Evolutionary conservation across 2,888 invertebrate species (phyloP).

Genomic region (Rhagophthalmus giganteus): DNA sequence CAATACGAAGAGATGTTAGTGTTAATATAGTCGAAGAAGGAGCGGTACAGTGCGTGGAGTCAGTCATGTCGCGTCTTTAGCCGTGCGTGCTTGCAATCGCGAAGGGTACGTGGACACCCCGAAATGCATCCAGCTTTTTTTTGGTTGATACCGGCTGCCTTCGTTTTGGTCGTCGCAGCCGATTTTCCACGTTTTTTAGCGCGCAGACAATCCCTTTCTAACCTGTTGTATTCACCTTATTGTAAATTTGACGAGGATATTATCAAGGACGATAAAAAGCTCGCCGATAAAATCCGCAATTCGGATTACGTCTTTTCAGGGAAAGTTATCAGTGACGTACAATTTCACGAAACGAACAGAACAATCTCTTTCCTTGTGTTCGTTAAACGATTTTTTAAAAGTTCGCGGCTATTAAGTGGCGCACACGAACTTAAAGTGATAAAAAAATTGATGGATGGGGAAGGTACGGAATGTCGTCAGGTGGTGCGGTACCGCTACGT

Average conservation of each 20-base stretch:
- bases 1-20: slow-evolving; percentile 49
- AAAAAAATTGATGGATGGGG: slow-evolving; percentile 48
- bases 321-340: slow-evolving; percentile 49
- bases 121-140: slow-evolving; percentile 23
- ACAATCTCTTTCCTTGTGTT: slow-evolving; percentile 47
- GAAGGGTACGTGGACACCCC: slow-evolving; percentile 29
- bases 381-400: slow-evolving; percentile 52
- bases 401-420: slow-evolving; percentile 41
- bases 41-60: slow-evolving; percentile 49
- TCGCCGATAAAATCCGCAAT: slow-evolving; percentile 41
- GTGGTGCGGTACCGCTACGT: slow-evolving; percentile 51
- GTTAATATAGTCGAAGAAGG: slow-evolving; percentile 48
- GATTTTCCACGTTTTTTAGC: slow-evolving; percentile 24
- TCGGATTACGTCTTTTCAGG: slow-evolving; percentile 52
- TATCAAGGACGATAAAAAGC: slow-evolving; percentile 45
- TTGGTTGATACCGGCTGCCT: slow-evolving; percentile 23
- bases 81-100: slow-evolving; percentile 41
- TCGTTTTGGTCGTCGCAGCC: slow-evolving; percentile 18
- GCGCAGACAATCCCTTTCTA: slow-evolving; percentile 33
- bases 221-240: slow-evolving; percentile 43
- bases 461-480: slow-evolving; percentile 51
- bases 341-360: slow-evolving; percentile 38
- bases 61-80: slow-evolving; percentile 51
- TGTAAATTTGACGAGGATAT: slow-evolving; percentile 51
- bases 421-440: slow-evolving; percentile 47